phyloP scores from a whole-genome alignment of 2,888 invertebrate genomes.

The Dasysyrphus albostriatus region DNA sequence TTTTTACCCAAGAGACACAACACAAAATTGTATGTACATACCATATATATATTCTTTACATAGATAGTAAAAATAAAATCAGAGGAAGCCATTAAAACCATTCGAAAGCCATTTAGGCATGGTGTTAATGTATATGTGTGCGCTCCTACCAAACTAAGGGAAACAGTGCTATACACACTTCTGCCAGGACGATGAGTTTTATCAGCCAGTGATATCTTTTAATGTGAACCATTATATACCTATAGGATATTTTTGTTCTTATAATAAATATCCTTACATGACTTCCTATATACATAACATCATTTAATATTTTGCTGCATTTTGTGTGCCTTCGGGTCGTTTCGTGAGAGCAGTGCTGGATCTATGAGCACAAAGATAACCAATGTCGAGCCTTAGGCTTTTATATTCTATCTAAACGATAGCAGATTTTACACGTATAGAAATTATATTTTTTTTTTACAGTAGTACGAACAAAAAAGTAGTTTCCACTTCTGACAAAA shows the following conservation, averaged over 20 bases:
- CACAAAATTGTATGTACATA: constrained; percentile 21
- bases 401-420: neutral
- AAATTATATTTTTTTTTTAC: no score
- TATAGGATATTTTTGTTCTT: neutral
- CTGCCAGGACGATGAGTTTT: constrained; percentile 6
- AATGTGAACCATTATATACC: neutral
- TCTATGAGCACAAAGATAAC: neutral
- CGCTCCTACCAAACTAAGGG: neutral
- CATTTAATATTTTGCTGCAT: constrained; percentile 19
- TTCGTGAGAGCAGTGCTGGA: neutral
- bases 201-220: constrained; percentile 36
- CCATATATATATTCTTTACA: neutral
- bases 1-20: constrained; percentile 31
- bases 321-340: neutral
- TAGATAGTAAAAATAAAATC: constrained; percentile 44
- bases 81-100: constrained; percentile 67
- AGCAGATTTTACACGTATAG: no score
- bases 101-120: constrained; percentile 49
- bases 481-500: no score
- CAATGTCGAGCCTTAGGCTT: neutral
- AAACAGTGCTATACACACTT: neutral
- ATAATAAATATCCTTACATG: constrained; percentile 16
- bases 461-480: no score
- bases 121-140: neutral
- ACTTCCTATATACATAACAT: constrained; percentile 12